Evolutionary conservation across 2,113 vertebrate species (phyloP), one percentile per base, ranked within the genome.

Genomic region (Bos indicus): DNA sequence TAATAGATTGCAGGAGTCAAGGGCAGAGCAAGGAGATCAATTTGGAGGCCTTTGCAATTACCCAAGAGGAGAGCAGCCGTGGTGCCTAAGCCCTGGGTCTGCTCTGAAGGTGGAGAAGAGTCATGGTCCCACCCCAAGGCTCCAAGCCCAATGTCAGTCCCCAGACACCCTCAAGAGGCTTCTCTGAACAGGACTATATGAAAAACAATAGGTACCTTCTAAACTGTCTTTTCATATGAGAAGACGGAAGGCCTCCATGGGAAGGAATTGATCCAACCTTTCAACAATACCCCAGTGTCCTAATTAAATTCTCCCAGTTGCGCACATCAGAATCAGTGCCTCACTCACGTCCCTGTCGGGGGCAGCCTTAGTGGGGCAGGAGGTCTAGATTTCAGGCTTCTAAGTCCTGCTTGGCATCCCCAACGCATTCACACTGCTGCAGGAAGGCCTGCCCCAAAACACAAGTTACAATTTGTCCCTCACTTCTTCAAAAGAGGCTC

Each of bases 121-220:
- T 14, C 28, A 6, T 2, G 7, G 25, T 36, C 43, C 40, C 1
- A 2, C 78, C 74, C 46, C n/a, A 2, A 59, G 23, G 88, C 51
- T 80, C 59, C 14, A 0, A 2, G 56, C 21, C 4, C 5, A 46
- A 23, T 0, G 0, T 46, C 2, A 0, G 57, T 23, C 26, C 77
- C 62, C 12, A 3, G 86, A 87, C 71, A 57, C 60, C n/a, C 48
- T n/a, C 28, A 2, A 21, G 30, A 90, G 71, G 46, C 54, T 10
- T 17, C 87, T 46, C 91, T 23, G 40, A n/a, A 40, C 33, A 33
- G 67, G 17, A 2, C 40, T 3, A 25, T 54, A 33, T 0, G 1
- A 59, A 83, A 46, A 85, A 28, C 54, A 90, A 5, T 1, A 21
- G 40, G 13, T 54, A 19, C 21, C 64, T 85, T 89, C 91, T 59